phyloP scores from a whole-genome alignment of 2,113 vertebrate species.

The Capreolus pygargus region DNA sequence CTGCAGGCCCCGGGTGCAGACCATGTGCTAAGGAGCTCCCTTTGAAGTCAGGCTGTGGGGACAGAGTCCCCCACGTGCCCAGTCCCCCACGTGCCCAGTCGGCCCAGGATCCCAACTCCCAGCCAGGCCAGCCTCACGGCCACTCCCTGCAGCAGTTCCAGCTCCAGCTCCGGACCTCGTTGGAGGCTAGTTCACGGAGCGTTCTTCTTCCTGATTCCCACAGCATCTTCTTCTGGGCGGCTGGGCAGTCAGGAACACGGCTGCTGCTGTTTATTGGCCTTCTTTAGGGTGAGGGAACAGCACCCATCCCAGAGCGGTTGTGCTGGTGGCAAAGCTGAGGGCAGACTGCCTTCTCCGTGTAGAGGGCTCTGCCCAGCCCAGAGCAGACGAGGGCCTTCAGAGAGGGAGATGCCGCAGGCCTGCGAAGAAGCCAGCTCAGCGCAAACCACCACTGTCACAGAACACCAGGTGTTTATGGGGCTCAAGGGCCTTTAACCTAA shows the following conservation, averaged over 20 bases:
- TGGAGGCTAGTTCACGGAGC: background rate
- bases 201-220: background rate
- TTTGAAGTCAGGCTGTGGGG: background rate
- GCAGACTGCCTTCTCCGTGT: background rate
- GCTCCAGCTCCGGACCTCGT: background rate
- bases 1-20: rapidly evolving
- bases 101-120: background rate
- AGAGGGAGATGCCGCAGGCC: background rate
- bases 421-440: background rate
- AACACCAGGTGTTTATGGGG: background rate
- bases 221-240: background rate
- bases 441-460: background rate
- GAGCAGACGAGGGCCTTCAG: rapidly evolving
- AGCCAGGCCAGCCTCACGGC: background rate
- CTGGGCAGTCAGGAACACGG: background rate
- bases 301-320: background rate
- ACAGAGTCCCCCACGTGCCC: background rate
- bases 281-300: background rate
- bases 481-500: background rate
- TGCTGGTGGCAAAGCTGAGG: background rate
- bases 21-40: background rate
- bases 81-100: background rate
- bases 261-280: background rate
- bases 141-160: background rate
- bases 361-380: no score